Evolutionary conservation across 2,888 invertebrate species (phyloP).

Genomic region (Hedychridium roseum): DNA sequence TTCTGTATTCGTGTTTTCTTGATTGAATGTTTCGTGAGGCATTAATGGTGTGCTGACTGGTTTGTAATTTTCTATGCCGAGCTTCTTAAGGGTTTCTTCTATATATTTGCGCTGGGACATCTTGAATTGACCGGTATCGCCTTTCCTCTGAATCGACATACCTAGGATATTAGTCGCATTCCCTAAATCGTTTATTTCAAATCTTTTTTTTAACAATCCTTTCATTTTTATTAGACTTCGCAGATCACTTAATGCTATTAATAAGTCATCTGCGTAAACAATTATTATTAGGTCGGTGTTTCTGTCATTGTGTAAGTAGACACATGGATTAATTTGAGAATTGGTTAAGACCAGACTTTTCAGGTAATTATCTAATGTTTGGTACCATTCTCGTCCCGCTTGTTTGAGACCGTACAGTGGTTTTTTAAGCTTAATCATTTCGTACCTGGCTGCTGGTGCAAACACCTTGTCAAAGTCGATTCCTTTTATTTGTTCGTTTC

Average conservation of each 20-base stretch:
- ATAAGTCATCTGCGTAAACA: conserved; percentile 17
- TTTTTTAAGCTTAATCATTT: conserved; percentile 1
- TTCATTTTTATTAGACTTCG: conserved; percentile 9
- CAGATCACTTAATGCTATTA: conserved; percentile 9
- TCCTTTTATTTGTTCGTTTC: conserved; percentile 11
- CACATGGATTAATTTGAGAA: conserved; percentile 9
- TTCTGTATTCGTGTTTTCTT: not conserved
- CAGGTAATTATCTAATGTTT: not conserved
- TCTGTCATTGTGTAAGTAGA: conserved; percentile 3
- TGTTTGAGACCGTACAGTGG: not conserved
- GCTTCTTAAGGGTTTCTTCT: conserved; percentile 8
- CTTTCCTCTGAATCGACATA: conserved; percentile 11
- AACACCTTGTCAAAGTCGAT: conserved; percentile 14
- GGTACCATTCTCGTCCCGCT: not conserved
- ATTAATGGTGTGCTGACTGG: conserved; percentile 13
- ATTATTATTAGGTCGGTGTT: conserved; percentile 4
- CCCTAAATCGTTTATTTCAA: conserved; percentile 20
- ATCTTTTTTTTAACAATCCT: conserved; percentile 9
- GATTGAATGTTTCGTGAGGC: conserved; percentile 3
- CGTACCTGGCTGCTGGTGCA: conserved; percentile 14
- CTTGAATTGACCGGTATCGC: conserved; percentile 10
- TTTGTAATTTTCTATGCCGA: conserved; percentile 7
- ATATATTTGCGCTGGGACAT: conserved; percentile 12
- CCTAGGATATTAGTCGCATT: conserved; percentile 12
- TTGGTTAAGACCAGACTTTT: not conserved